Percentiles rank a stretch among this genome's conserved stretches.
phyloP scores from a whole-genome alignment of 2,888 invertebrate genomes.

The Pammene fasciana region DNA sequence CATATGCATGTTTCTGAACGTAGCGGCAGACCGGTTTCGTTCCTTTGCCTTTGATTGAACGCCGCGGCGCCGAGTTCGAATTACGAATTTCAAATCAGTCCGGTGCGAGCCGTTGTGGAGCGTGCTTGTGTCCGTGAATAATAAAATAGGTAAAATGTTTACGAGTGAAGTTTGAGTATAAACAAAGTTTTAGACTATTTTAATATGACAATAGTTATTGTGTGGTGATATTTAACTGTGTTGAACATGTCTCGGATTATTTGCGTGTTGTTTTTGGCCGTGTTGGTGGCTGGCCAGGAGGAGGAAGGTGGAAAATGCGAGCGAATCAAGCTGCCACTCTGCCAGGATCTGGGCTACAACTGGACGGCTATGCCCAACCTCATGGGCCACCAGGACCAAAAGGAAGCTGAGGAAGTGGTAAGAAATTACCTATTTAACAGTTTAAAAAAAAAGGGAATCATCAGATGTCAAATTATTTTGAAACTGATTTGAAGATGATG shows the following conservation, averaged over 20 bases:
- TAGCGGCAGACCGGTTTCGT: conserved; percentile 76
- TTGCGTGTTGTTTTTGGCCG: conserved; percentile 63
- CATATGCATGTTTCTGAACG: conserved; percentile 76
- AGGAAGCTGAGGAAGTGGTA: conserved; percentile 91
- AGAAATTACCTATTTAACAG: conserved; percentile 50
- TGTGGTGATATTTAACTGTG: conserved; percentile 53
- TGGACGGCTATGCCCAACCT: conserved; percentile 94
- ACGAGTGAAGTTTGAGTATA: conserved; percentile 58
- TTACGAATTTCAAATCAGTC: conserved; percentile 71
- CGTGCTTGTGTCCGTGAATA: conserved; percentile 53
- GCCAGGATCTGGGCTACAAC: conserved; percentile 93
- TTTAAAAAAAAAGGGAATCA: neutral
- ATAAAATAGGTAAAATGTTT: conserved; percentile 59
- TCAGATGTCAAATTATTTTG: no score
- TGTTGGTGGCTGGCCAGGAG: conserved; percentile 70
- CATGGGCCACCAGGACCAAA: conserved; percentile 91
- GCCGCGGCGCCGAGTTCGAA: conserved; percentile 58
- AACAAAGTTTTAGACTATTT: conserved; percentile 35
- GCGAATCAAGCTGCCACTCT: conserved; percentile 89
- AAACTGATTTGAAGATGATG: no score
- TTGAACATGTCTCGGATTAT: conserved; percentile 73
- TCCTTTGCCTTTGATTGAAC: conserved; percentile 75
- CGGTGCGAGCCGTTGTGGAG: conserved; percentile 55
- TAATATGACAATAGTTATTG: conserved; percentile 58
- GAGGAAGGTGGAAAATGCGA: conserved; percentile 87